Evolutionary conservation across 2,888 invertebrate genomes (phyloP), one percentile per base, ranked within the genome.

Genomic region (Drosophila colorata): DNA sequence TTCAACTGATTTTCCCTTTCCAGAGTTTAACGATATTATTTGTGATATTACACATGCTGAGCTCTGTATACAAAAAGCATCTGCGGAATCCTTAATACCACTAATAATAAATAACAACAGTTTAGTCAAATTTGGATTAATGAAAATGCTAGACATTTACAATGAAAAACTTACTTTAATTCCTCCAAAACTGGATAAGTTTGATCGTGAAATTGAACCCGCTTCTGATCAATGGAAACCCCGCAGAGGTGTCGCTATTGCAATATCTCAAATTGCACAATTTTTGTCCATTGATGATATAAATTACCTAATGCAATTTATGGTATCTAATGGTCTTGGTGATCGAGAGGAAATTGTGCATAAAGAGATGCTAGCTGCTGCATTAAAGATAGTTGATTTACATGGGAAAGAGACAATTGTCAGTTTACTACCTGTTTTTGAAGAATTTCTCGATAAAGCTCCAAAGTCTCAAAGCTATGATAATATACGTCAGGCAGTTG

Each of bases 401-500:
- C 98, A 99, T 92, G 99, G 99, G 31, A 98, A 98, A 93, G 95
- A 95, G 66, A 95, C 95, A 0, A 94, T 95, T 13, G 94, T 95
- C 83, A 95, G 95, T 64, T 94, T 98, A 77, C 93, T 99, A 76
- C 97, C 98, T 0, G 96, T 98, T 20, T 98, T 99, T 93, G 98
- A 99, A 92, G 95, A 96, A 71, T 98, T 98, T 92, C 94, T 99
- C 92, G 97, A 97, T 91, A 96, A 96, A 90, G 98, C 98, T 1
- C 98, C 98, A 0, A 97, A 97, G 91, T 96, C 96, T 0, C 96
- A 97, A 35, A 95, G 95, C 66, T 97, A 95, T 91, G 99, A 99
- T 93, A 96, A 97, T 13, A 97, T 98, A 55, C 95, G 99, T 18
- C 98, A 99, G 92, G 97, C 98, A 69, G 98, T 99, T 57, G 98